Conservation (phyloP, 1,140 invertebrate genomes). For the Prorops nasuta region DNA sequence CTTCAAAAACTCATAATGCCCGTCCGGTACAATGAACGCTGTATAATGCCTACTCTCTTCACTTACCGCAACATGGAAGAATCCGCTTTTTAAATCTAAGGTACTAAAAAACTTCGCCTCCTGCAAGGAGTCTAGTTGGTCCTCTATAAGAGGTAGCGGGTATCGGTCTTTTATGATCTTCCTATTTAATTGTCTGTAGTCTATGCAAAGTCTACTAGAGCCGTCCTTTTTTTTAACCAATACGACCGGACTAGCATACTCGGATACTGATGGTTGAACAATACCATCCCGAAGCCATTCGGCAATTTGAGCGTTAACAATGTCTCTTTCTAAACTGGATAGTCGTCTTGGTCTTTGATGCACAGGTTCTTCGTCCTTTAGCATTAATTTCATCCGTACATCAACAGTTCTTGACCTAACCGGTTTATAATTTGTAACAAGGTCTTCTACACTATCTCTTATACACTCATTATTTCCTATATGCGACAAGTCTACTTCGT, state of each 20-base stretch:
- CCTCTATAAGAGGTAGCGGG: background rate
- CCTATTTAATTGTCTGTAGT: slow-evolving; percentile 1
- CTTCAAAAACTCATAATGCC: slow-evolving; percentile 7
- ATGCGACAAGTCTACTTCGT: no score
- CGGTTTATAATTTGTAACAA: background rate
- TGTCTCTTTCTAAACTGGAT: background rate
- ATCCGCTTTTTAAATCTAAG: slow-evolving; percentile 2
- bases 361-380: background rate
- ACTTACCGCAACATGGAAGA: background rate
- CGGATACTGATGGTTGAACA: background rate
- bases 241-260: slow-evolving; percentile 3
- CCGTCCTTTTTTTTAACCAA: slow-evolving; percentile 1
- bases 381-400: background rate
- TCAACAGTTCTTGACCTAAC: background rate
- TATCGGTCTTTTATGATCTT: slow-evolving; percentile 6
- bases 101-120: background rate
- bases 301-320: slow-evolving; percentile 3
- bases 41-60: slow-evolving; percentile 2
- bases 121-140: background rate
- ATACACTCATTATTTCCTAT: no score
- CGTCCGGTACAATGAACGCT: background rate
- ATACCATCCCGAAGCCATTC: background rate
- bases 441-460: no score
- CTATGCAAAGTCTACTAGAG: background rate
- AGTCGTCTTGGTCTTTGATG: background rate